A percentile compares a stretch with the other conserved stretches of the same genome.
Conservation (phyloP, 1,140 invertebrate species). For the Diabrotica virgifera region DNA sequence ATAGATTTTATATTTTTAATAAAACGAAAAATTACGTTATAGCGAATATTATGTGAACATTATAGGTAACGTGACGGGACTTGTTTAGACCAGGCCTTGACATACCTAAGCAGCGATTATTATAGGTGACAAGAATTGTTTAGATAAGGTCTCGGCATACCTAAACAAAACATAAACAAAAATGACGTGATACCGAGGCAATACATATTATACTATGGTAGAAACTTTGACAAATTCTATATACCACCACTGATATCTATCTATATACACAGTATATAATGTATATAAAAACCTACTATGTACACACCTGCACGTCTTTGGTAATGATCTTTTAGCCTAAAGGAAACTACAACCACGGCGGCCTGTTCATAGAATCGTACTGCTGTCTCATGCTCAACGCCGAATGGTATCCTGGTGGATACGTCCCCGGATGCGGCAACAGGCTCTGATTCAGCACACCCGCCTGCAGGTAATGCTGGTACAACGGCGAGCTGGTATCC, state of each 20-base stretch:
- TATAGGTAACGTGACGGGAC: no score
- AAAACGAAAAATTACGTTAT: no score
- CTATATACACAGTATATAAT: neutral
- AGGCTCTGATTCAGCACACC: conserved; percentile 59
- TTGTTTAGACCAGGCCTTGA: no score
- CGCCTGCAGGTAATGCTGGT: conserved; percentile 64
- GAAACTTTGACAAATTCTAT: no score
- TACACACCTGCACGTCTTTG: conserved; percentile 30
- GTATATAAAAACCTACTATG: neutral
- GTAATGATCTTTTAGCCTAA: conserved; percentile 18
- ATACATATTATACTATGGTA: no score
- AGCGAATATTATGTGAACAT: no score
- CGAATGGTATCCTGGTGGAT: conserved; percentile 60
- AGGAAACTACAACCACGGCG: conserved; percentile 40
- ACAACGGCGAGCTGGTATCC: conserved; percentile 60
- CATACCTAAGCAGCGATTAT: no score
- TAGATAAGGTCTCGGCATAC: no score
- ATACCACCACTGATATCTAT: neutral
- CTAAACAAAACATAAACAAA: no score
- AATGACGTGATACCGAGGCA: no score
- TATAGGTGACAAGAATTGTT: no score
- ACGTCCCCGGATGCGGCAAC: conserved; percentile 53
- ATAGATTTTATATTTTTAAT: no score
- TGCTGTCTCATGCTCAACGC: conserved; percentile 63
- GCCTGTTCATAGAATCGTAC: conserved; percentile 60